Base-by-base conservation (phyloP, 2,888 invertebrate genomes). In the Cistogaster globosa region DNA sequence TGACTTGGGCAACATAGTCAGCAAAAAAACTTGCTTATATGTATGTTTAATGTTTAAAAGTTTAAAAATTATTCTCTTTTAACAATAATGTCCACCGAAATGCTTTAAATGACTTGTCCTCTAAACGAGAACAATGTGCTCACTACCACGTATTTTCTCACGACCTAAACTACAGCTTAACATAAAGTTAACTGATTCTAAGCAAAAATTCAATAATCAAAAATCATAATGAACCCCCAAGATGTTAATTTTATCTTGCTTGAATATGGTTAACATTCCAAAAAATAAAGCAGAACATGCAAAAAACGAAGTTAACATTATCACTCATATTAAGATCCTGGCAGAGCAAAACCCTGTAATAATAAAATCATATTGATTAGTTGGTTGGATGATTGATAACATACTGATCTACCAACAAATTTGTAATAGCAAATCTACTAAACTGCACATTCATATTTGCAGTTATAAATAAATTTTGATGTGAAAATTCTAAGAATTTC, bases 191-290 rank as follows among this genome's bases (percentile, higher is more conserved):
- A 18, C 36, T 38, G 11, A 65, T 58, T 72, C 67, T 51, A 51
- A 60, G 67, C 2, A 60, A 84, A 53, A 74, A 58, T 48, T 45
- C 57, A 57, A 60, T 62, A 74, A 78, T 48, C 69, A 36, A 77
- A 77, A 85, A 57, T 79, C n/a, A 81, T 85, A 81, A 81, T 78
- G 69, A 78, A 81, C n/a, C 81, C 60, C 48, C 74, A 82, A 82
- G 84, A 69, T 74, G 58, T 58, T 78, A 81, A 74, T 8, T n/a
- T 2, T 9, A 9, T 1, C n/a, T 8, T 12, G 42, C 7, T 9
- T 38, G 48, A 48, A 22, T n/a, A 18, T 1, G 45, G 65, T 65
- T 18, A 12, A 42, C 3, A 62, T 42, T n/a, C 51, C 18, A 42
- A 2, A 55, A 48, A 9, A 2, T 4, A 32, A 57, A 58, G 38